Evolutionary conservation across 2,888 invertebrate species (phyloP), one percentile per base, ranked within the genome.

Genomic region (Heliconius hortense): DNA sequence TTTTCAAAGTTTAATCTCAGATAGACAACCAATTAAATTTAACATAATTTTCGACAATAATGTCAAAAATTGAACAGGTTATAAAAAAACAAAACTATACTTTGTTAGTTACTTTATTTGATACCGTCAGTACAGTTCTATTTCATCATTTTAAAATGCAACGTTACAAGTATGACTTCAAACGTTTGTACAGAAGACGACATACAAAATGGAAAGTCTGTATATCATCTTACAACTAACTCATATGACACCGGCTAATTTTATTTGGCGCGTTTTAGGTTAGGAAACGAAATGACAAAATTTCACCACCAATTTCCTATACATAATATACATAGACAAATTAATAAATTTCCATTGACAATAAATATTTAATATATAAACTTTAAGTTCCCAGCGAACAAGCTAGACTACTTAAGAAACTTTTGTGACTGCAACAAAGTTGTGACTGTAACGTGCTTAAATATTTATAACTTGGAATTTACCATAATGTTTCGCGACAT

Each of bases 101-200:
- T 82, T 84, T 84, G 86, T 89, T 89, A 89, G 86, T 88, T 89
- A 89, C 86, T 93, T 92, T 91, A 91, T 91, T 92, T 86, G 86
- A 88, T 90, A 90, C 90, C 89, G 89, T 88, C 87, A 87, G 89
- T 90, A 92, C 88, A 91, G 86, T 85, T 87, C 86, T 88, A 87
- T 88, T 85, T 87, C 86, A 89, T 87, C 88, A 89, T 88, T 77
- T 90, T 86, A 88, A 92, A 92, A 93, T 93, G 93, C 91, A 91
- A 85, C 87, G 83, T 86, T 87, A 88, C 83, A 88, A 85, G 85
- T 89, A 91, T 90, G 90, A 91, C 89, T 89, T 89, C 85, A 86
- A 87, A 89, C 86, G 88, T 91, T 93, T 93, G 92, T 93, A 93
- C 93, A 92, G 86, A 86, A 86, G 87, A 88, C 81, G 80, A 79